These are phyloP conservation scores for Phyllotreta striolata DNA, from an alignment of 2,888 invertebrate species.

Conservation along the genomic window DNA sequence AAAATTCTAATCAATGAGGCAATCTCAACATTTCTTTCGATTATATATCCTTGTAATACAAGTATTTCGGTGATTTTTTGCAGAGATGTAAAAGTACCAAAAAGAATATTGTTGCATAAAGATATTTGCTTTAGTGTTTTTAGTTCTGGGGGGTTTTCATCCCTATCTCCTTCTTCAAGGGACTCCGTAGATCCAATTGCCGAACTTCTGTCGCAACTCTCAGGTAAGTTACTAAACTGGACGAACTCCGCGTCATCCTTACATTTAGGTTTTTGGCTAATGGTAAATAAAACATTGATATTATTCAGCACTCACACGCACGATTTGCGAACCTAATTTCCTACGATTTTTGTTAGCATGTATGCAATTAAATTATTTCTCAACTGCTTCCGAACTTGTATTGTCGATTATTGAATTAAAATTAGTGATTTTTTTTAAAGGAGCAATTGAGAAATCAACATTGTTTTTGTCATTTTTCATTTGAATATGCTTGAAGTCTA, in stretches of 20 bases:
- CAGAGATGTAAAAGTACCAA: conserved; percentile 17
- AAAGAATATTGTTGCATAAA: conserved; percentile 38
- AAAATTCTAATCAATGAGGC: background rate
- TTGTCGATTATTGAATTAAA: background rate
- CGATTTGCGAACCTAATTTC: background rate
- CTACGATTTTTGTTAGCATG: too few species aligned
- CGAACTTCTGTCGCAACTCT: conserved; percentile 93
- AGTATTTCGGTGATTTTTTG: conserved; percentile 9
- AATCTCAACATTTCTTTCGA: background rate
- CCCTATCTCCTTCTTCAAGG: conserved; percentile 86
- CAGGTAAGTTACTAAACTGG: conserved; percentile 62
- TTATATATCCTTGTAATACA: conserved; percentile 3
- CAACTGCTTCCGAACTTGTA: too few species aligned
- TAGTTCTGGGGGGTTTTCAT: conserved; percentile 84
- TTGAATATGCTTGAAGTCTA: too few species aligned
- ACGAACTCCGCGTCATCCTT: conserved; percentile 8
- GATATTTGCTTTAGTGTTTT: conserved; percentile 56
- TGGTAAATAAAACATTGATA: conserved; percentile 12
- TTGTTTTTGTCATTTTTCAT: conserved; percentile 4
- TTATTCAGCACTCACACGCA: background rate
- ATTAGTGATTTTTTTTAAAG: conserved; percentile 1
- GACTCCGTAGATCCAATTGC: conserved; percentile 97
- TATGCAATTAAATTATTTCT: too few species aligned
- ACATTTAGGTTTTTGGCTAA: conserved; percentile 1
- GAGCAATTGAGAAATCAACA: background rate